Conservation (phyloP, 2,888 invertebrate species). For the Hypolimnas misippus region DNA sequence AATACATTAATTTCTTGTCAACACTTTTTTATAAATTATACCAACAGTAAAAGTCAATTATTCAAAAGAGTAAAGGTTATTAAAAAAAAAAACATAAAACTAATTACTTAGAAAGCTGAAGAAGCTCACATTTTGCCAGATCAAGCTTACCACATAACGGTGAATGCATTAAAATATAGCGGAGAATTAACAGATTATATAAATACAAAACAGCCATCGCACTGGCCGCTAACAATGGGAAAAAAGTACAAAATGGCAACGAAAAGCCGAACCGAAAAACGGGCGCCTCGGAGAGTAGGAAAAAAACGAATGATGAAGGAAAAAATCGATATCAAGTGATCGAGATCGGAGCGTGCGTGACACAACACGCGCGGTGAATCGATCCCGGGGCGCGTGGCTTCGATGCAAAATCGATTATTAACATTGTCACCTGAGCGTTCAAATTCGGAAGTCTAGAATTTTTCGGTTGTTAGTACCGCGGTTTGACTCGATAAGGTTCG, state of each 20-base stretch:
- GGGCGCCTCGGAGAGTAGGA: slow-evolving; percentile 46
- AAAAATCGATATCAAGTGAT: slow-evolving; percentile 55
- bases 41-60: background rate
- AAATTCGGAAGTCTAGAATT: slow-evolving; percentile 22
- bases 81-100: slow-evolving; percentile 17
- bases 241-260: slow-evolving; percentile 55
- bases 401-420: slow-evolving; percentile 66
- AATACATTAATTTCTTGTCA: background rate
- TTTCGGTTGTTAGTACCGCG: slow-evolving; percentile 6
- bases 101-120: slow-evolving; percentile 1
- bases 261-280: slow-evolving; percentile 68
- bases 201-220: slow-evolving; percentile 56
- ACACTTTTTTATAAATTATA: background rate
- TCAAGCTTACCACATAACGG: slow-evolving; percentile 53
- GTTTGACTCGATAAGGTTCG: background rate
- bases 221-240: slow-evolving; percentile 55
- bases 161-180: slow-evolving; percentile 49
- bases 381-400: slow-evolving; percentile 59
- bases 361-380: slow-evolving; percentile 66
- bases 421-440: slow-evolving; percentile 22
- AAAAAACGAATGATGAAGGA: slow-evolving; percentile 52
- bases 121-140: slow-evolving; percentile 51
- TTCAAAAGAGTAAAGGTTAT: slow-evolving; percentile 1
- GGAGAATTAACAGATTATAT: slow-evolving; percentile 62
- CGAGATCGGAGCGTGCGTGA: slow-evolving; percentile 71